Percentiles rank a stretch among this genome's conserved stretches.
Evolutionary conservation across 35 echinoderm and acorn worm genomes (phyloP).

Genomic region (Stichopus chloronotus): DNA sequence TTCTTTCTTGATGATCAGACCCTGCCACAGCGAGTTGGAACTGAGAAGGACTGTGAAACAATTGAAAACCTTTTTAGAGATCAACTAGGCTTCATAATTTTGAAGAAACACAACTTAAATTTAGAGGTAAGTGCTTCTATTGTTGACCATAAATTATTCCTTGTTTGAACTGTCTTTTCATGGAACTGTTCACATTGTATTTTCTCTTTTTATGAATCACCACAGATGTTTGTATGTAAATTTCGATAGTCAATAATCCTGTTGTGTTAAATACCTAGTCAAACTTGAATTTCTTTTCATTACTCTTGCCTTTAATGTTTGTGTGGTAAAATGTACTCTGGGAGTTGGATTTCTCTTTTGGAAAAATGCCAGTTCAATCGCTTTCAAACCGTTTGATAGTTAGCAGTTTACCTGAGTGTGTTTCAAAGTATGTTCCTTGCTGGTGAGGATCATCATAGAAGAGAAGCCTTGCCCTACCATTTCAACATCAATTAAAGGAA

Average conservation of each 20-base stretch:
- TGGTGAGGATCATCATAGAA: no score
- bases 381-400: no score
- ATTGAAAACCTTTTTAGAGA: constrained; percentile 26
- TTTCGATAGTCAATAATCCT: neutral
- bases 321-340: no score
- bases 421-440: no score
- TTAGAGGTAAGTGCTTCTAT: neutral
- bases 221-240: neutral
- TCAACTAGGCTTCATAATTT: neutral
- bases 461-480: no score
- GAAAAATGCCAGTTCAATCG: no score
- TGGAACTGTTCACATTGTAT: neutral
- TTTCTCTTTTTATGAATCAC: neutral
- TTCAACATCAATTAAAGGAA: no score
- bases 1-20: neutral
- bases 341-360: no score
- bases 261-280: neutral
- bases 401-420: no score
- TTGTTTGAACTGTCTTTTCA: neutral
- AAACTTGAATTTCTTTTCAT: neutral
- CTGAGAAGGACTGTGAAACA: constrained; percentile 4
- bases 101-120: constrained; percentile 37
- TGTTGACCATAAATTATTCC: neutral
- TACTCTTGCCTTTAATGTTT: neutral
- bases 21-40: neutral